These are phyloP conservation scores for Platerodrilus igneus DNA, from an alignment of 2,888 invertebrate genomes.

Conservation along the genomic window DNA sequence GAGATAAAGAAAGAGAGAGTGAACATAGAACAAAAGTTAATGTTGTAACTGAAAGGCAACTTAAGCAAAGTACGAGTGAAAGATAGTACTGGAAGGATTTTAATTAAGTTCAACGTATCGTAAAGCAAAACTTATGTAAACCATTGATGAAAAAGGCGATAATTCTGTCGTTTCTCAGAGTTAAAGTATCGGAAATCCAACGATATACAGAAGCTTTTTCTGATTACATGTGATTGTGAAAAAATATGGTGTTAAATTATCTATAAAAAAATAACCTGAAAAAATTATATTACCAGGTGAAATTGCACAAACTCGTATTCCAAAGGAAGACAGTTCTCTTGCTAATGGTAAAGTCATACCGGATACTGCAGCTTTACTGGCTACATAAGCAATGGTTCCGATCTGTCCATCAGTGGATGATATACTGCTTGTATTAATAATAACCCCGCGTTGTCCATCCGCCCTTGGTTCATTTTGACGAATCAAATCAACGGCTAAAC, in stretches of 20 bases:
- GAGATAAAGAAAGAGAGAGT: too few relatives aligned
- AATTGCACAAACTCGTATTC: constrained; percentile 75
- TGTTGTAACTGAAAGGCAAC: too few relatives aligned
- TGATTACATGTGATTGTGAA: too few relatives aligned
- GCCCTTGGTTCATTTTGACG: constrained; percentile 74
- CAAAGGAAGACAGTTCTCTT: constrained; percentile 77
- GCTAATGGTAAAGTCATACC: constrained; percentile 96
- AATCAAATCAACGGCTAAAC: constrained; percentile 78
- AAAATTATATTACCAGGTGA: constrained; percentile 60
- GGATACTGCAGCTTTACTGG: constrained; percentile 88
- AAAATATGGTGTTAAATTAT: neutral
- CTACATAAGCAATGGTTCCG: constrained; percentile 91
- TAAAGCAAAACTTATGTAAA: too few relatives aligned
- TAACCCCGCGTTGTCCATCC: constrained; percentile 86
- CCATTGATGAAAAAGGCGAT: too few relatives aligned
- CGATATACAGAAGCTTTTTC: too few relatives aligned
- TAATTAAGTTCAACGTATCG: too few relatives aligned
- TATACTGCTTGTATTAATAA: constrained; percentile 92
- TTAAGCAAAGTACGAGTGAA: too few relatives aligned
- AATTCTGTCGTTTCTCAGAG: too few relatives aligned
- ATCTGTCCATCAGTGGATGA: constrained; percentile 96
- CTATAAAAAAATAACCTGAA: neutral
- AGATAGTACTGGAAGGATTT: too few relatives aligned
- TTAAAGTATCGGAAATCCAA: too few relatives aligned
- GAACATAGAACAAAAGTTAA: too few relatives aligned